These are phyloP conservation scores for Chrysaora quinquecirrha DNA, from an alignment of 30 jellyfish, hydroid and myxozoan species.

Conservation along the genomic window DNA sequence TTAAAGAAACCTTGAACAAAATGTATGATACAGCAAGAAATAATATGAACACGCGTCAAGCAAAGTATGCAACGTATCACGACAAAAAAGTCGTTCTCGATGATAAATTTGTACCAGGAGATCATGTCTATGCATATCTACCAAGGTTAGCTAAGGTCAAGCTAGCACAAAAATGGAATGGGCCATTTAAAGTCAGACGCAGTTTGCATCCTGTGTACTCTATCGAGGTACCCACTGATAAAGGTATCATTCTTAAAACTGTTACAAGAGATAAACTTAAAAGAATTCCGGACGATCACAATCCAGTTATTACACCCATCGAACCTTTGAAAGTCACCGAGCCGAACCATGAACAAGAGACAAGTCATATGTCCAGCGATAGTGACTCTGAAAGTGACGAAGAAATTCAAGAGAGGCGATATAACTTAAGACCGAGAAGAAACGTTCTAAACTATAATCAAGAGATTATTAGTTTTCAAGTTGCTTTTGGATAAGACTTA, in stretches of 20 bases:
- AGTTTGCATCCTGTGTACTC: slow-evolving; percentile 16
- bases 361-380: no score
- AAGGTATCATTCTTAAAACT: slow-evolving; percentile 14
- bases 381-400: no score
- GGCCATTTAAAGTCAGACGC: slow-evolving; percentile 20
- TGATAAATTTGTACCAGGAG: slow-evolving; percentile 1
- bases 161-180: slow-evolving; percentile 18
- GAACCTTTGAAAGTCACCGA: no score
- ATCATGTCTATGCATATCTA: slow-evolving; percentile 10
- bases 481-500: no score
- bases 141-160: slow-evolving; percentile 16
- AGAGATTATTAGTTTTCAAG: no score
- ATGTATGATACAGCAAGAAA: slow-evolving; percentile 28
- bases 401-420: no score
- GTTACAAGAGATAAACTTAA: slow-evolving; percentile 32
- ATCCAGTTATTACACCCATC: no score
- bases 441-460: no score
- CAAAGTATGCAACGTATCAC: slow-evolving; percentile 12
- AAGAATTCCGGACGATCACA: no score
- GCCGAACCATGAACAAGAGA: no score
- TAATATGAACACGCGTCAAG: slow-evolving; percentile 25
- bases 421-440: no score
- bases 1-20: neutral
- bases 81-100: slow-evolving; percentile 20
- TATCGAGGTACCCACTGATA: slow-evolving; percentile 17